A percentile compares a stretch with the other conserved stretches of the same genome.
Evolutionary conservation across 1,140 invertebrate species (phyloP).

Genomic region (Drosophila tani): DNA sequence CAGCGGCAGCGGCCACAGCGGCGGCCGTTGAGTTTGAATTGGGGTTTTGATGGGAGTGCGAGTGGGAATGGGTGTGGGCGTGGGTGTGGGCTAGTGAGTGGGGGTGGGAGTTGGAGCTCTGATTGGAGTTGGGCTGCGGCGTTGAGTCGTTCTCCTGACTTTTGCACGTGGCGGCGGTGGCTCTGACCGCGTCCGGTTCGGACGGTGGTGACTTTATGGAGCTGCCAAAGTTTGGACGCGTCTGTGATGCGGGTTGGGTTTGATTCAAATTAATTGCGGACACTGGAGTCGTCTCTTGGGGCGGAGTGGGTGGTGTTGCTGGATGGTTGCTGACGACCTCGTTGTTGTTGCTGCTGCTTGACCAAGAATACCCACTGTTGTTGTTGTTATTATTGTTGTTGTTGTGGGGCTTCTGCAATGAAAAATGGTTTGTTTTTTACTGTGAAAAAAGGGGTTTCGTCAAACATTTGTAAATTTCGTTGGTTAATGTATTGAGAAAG

Average conservation of each 20-base stretch:
- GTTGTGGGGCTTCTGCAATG: conserved; percentile 68
- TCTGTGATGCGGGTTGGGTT: conserved; percentile 65
- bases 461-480: conserved; percentile 40
- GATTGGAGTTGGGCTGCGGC: conserved; percentile 33
- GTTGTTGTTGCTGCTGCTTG: conserved; percentile 49
- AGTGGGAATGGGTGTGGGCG: conserved; percentile 18
- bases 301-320: conserved; percentile 47
- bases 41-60: conserved; percentile 29
- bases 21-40: conserved; percentile 52
- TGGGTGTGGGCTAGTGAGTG: background rate
- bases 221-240: conserved; percentile 70
- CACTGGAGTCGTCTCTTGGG: conserved; percentile 48
- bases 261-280: conserved; percentile 81
- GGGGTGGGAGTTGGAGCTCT: conserved; percentile 11
- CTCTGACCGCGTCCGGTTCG: conserved; percentile 50
- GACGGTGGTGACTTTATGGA: conserved; percentile 75
- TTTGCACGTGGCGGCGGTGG: conserved; percentile 63
- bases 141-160: conserved; percentile 45
- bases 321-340: conserved; percentile 62
- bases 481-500: conserved; percentile 57
- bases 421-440: conserved; percentile 51
- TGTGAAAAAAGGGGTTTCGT: conserved; percentile 58
- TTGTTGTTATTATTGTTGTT: conserved; percentile 36
- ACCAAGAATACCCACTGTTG: conserved; percentile 65
- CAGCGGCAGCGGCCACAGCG: conserved; percentile 55